These are phyloP conservation scores for Notarius lentiginosus DNA, from an alignment of 2,113 vertebrate species.

Conservation along the genomic window DNA sequence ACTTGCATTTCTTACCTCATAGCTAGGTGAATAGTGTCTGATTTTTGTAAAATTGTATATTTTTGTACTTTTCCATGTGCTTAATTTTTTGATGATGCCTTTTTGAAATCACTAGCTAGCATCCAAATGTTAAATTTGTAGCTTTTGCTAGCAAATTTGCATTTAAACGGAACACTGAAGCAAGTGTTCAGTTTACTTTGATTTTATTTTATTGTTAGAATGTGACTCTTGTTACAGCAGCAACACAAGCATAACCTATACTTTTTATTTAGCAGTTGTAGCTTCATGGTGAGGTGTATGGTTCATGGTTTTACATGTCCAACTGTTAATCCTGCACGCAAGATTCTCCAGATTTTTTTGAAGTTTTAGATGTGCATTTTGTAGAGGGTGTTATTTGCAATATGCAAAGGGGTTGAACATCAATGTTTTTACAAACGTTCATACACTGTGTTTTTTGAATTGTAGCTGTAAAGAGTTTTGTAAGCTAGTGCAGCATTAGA, in stretches of 20 bases:
- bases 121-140: background rate
- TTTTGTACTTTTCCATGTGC: conserved; percentile 11
- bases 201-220: background rate
- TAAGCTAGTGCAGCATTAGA: background rate
- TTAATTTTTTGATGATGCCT: background rate
- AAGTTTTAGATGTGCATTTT: background rate
- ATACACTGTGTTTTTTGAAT: background rate
- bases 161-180: background rate
- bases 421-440: background rate
- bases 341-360: too few relatives aligned
- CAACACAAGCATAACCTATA: background rate
- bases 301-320: background rate
- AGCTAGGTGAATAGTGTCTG: background rate
- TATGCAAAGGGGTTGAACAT: background rate
- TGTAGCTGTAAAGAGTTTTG: background rate
- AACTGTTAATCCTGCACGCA: background rate
- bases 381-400: background rate
- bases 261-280: background rate
- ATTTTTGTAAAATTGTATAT: conserved; percentile 6
- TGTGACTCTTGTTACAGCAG: background rate
- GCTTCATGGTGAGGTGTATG: background rate
- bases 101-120: background rate
- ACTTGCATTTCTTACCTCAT: background rate
- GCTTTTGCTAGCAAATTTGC: background rate
- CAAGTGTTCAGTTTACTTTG: background rate